Evolutionary conservation across 2,113 vertebrate genomes (phyloP).

Genomic region (Xiphorhynchus elegans): DNA sequence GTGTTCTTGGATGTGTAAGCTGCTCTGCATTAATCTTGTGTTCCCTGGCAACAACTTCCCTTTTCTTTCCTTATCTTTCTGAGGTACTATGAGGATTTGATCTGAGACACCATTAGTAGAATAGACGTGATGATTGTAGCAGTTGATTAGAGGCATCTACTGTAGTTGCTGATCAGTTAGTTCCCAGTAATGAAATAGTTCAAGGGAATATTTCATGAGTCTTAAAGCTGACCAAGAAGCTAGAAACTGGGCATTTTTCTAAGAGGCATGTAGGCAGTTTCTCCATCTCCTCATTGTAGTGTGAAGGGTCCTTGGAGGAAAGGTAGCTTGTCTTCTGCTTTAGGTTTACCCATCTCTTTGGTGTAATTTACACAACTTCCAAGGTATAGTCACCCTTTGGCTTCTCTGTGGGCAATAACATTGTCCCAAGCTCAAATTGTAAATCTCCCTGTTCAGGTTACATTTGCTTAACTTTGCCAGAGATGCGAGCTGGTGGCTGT

Average conservation of each 20-base stretch:
- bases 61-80: neutral
- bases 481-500: neutral
- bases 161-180: neutral
- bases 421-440: neutral
- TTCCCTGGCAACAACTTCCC: neutral
- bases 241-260: neutral
- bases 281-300: neutral
- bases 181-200: neutral
- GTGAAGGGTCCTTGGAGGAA: neutral
- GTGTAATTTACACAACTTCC: neutral
- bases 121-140: neutral
- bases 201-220: neutral
- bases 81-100: neutral
- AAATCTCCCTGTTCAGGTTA: neutral
- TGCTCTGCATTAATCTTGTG: neutral
- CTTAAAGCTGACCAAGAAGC: neutral
- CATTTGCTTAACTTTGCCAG: neutral
- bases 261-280: rapidly evolving
- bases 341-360: neutral
- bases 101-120: neutral
- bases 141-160: neutral
- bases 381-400: neutral
- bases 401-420: neutral
- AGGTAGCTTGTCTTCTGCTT: neutral
- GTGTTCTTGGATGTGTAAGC: neutral